phyloP scores from a whole-genome alignment of 2,797 vertebrate species.

The Graptemys geographica region DNA sequence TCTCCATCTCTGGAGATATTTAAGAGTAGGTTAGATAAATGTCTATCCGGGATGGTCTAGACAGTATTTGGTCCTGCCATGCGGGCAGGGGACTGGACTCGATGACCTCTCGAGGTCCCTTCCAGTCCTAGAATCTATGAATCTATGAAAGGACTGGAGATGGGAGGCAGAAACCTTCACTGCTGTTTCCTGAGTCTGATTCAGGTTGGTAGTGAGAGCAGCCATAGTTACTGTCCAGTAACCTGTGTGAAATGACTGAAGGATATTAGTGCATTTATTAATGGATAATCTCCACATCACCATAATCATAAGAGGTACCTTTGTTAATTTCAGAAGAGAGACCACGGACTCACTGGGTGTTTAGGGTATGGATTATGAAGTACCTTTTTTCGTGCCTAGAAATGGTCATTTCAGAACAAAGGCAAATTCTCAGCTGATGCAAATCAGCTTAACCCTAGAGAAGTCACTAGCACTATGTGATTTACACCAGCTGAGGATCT shows the following conservation, averaged over 20 bases:
- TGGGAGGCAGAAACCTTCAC: background rate
- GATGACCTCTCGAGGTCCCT: too few species aligned
- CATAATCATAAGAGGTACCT: accelerated
- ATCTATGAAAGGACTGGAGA: background rate
- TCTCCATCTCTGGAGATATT: too few species aligned
- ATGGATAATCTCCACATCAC: background rate
- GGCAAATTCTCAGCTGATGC: background rate
- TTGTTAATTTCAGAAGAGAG: background rate
- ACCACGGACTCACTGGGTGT: background rate
- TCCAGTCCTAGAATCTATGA: too few species aligned
- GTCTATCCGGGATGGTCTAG: too few species aligned
- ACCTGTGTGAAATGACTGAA: background rate
- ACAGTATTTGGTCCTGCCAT: too few species aligned
- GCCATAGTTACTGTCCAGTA: background rate
- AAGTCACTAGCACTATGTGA: background rate
- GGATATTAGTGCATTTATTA: accelerated
- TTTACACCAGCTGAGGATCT: background rate
- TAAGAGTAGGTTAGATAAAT: too few species aligned
- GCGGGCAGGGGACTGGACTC: too few species aligned
- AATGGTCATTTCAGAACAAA: background rate
- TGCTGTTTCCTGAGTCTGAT: background rate
- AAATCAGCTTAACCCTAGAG: background rate
- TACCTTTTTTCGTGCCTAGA: background rate
- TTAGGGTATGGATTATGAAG: background rate
- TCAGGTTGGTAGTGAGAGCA: background rate